A percentile compares a stretch with the other conserved stretches of the same genome.
These are phyloP conservation scores for Drosophila histrio DNA, from an alignment of 2,888 invertebrate genomes.

Conservation along the genomic window DNA sequence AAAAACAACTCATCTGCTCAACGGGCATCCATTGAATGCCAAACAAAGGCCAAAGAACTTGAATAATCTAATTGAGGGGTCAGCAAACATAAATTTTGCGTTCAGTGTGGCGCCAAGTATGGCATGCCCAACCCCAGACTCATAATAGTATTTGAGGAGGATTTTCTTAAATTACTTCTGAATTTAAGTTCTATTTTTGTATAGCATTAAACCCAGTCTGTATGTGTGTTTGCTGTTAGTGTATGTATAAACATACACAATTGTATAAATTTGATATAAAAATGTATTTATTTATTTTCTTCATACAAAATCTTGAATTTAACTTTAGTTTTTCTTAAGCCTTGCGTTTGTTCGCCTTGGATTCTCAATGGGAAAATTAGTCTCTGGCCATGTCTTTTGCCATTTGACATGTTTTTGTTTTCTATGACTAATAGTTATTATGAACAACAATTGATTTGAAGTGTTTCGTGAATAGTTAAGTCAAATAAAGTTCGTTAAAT, in stretches of 20 bases:
- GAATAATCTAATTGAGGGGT: background rate
- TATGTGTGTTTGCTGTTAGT: too few species aligned
- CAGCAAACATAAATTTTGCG: background rate
- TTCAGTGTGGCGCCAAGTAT: constrained; percentile 1
- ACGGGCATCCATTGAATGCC: background rate
- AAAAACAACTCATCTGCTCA: background rate
- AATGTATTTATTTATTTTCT: too few species aligned
- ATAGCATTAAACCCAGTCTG: background rate
- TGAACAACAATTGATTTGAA: background rate
- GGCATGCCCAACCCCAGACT: background rate
- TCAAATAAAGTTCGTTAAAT: background rate
- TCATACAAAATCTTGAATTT: too few species aligned
- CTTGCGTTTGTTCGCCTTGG: background rate
- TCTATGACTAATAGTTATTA: background rate
- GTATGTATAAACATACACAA: too few species aligned
- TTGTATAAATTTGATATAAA: background rate
- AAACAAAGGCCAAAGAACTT: background rate
- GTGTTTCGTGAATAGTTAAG: background rate
- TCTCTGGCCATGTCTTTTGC: background rate
- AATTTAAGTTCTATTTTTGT: background rate
- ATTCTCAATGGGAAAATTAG: background rate
- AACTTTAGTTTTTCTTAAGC: background rate
- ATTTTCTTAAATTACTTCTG: background rate
- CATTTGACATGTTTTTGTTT: background rate
- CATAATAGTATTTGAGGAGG: background rate